Evolutionary conservation across 2,888 invertebrate species (phyloP), one percentile per base, ranked within the genome.

Genomic region (Pachycephus smyrnensis): DNA sequence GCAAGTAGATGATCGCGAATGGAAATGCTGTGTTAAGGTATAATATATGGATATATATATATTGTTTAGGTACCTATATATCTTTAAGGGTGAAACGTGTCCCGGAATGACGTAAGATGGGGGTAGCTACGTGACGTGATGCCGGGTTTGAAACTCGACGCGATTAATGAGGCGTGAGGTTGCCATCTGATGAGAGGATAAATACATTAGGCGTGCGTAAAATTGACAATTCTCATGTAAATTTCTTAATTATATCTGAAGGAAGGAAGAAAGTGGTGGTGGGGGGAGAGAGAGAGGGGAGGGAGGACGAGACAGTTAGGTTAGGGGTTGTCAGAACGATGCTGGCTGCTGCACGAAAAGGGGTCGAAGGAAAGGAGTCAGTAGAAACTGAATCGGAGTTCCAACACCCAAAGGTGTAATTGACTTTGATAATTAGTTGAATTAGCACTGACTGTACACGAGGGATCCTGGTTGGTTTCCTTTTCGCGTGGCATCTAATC

Each of bases 381-480:
- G 9, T 55, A 30, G 69, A 76, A 55, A 76, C 78, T 69, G 76
- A 78, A 76, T 78, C 68, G 68, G 75, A 78, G 73, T 76, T 36
- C 55, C 73, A 37, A 76, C 73, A 73, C 78, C 73, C 73, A 76
- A 73, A 73, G 76, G 78, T 76, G 73, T 76, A 78, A 78, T 78
- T 78, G 78, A 73, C 75, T 78, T 73, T 73, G 78, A 76, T 78
- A 76, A 78, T 78, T 78, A 76, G 76, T 76, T 78, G 71, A 78
- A 78, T 78, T 76, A 76, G n/a, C 76, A 35, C 32, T 2, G 55
- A 55, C 55, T 23, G 55, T 55, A 55, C 75, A 55, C 71, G 12
- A 33, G 71, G 71, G 33, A 71, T 1, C 30, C 33, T 11, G 33
- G 11, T 11, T 32, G 71, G n/a, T 12, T 71, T 0, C 3, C n/a